These are phyloP conservation scores for Hiodon alosoides DNA, from an alignment of 2,113 vertebrate species.

Conservation along the genomic window DNA sequence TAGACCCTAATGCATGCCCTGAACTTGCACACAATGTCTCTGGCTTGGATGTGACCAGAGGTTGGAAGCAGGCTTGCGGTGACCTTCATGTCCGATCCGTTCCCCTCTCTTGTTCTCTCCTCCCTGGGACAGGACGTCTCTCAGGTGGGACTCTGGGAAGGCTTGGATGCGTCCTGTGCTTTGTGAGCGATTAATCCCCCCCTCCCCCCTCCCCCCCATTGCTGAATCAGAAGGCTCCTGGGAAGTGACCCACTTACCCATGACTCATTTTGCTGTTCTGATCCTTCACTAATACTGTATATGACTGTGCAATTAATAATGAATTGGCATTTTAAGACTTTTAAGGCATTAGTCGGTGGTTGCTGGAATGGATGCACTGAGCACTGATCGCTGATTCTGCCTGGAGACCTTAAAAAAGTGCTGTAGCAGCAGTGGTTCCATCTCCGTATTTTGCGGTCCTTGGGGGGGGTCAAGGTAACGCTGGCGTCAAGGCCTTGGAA, in stretches of 20 bases:
- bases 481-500: not conserved
- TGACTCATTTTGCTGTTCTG: conserved; percentile 48
- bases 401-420: too few relatives aligned
- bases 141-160: not conserved
- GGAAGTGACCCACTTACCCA: conserved; percentile 70
- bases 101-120: not conserved
- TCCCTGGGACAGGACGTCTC: not conserved
- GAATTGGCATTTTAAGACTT: conserved; percentile 37
- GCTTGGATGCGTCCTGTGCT: not conserved
- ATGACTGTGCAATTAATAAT: conserved; percentile 63
- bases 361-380: not conserved
- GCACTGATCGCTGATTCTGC: not conserved
- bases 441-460: too few relatives aligned
- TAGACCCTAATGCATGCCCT: not conserved
- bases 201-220: conserved; percentile 25
- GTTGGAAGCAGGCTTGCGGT: not conserved
- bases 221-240: conserved; percentile 45
- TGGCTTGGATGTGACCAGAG: not conserved
- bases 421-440: too few relatives aligned
- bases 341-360: not conserved
- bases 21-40: not conserved
- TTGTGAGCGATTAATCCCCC: not conserved
- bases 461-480: not conserved
- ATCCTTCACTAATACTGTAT: conserved; percentile 45
- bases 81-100: not conserved